These are phyloP conservation scores for Ischnus inquisitorius DNA, from an alignment of 2,888 invertebrate genomes.

Conservation along the genomic window DNA sequence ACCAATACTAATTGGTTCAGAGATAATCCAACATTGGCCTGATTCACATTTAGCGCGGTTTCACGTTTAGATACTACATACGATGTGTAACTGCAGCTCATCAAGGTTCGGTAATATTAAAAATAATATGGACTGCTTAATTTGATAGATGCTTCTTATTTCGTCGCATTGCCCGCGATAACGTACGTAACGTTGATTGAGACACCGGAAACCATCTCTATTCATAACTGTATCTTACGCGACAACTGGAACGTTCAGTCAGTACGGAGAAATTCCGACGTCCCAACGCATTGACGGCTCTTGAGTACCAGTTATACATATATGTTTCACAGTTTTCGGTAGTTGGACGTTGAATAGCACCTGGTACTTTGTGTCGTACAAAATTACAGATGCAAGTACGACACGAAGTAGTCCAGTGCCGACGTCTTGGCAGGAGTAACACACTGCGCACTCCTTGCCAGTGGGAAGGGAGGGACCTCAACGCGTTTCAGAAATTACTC, in stretches of 20 bases:
- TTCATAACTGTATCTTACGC: background rate
- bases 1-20: too few species aligned
- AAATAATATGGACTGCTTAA: too few species aligned
- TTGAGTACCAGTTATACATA: background rate
- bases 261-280: background rate
- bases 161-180: too few species aligned
- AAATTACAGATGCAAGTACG: background rate
- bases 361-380: background rate
- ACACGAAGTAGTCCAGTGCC: slow-evolving; percentile 27
- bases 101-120: too few species aligned
- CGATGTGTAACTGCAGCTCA: too few species aligned
- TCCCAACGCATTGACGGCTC: background rate
- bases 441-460: background rate
- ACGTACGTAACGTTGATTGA: too few species aligned
- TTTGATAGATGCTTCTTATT: too few species aligned
- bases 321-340: background rate
- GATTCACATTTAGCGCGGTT: too few species aligned
- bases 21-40: too few species aligned
- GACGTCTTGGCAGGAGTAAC: slow-evolving; percentile 17
- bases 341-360: slow-evolving; percentile 1
- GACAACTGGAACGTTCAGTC: background rate
- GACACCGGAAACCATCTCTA: too few species aligned
- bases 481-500: slow-evolving; percentile 59
- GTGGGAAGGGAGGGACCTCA: background rate
- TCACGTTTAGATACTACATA: too few species aligned